Evolutionary conservation across 1,140 invertebrate species (phyloP), one percentile per base, ranked within the genome.

Genomic region (Frieseomelitta varia): DNA sequence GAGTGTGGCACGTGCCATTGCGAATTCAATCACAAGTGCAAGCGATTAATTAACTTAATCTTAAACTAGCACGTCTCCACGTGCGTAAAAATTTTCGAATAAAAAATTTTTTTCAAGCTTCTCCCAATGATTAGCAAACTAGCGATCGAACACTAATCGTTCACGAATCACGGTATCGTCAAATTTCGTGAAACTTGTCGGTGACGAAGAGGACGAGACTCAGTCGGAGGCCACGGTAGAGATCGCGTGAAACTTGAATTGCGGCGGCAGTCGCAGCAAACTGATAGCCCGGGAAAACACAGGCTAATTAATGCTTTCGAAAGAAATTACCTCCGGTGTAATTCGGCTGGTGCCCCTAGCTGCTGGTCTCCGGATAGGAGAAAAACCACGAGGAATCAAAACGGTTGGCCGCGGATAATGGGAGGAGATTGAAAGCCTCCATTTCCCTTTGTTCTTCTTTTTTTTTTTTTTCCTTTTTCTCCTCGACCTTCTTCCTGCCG

Each of bases 241-340:
- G 24, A 39, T 30, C 68, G 19, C 61, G 51, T 15, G 51, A 47
- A 79, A n/a, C 30, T 83, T 27, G 69, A 75, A 75, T 87, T 78
- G 75, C 65, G 55, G 63, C 67, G 75, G 63, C 30, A 65, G 47
- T 75, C 8, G 39, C 39, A 8, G 72, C 72, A 68, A 84, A 87
- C 79, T 61, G 90, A 93, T 92, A 88, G 91, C 86, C 58, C 75
- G 87, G 91, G 91, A 91, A 92, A 93, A 92, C 90, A 90, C 87
- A 91, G 89, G 91, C 90, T 92, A 93, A 93, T 93, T 92, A 93
- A 91, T 92, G 91, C 90, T 87, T 85, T 84, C 82, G 86, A 88
- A 88, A 91, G 91, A 90, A 87, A 93, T 93, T 92, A 91, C 91
- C 87, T 88, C 85, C 55, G 78, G 86, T 91, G 91, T 92, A 91